phyloP scores from a whole-genome alignment of 2,797 vertebrate species.

The Mormyrus proboscirostris region DNA sequence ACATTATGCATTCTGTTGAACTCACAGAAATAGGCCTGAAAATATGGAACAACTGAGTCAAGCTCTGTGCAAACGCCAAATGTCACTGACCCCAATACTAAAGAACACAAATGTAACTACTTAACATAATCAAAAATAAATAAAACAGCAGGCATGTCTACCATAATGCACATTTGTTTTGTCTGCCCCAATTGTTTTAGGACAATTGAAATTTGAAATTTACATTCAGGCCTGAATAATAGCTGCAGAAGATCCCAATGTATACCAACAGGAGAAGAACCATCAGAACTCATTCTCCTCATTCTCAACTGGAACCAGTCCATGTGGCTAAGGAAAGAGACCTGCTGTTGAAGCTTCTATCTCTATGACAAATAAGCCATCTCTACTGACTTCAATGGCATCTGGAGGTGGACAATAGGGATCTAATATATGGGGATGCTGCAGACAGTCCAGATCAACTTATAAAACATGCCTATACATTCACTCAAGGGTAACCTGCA shows the following conservation, averaged over 20 bases:
- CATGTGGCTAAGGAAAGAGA: background rate
- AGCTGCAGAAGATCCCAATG: background rate
- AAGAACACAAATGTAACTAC: slow-evolving; percentile 2
- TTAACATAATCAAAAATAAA: background rate
- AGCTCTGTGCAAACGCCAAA: background rate
- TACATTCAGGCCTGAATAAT: background rate
- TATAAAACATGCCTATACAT: background rate
- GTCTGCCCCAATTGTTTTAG: background rate
- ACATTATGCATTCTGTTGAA: background rate
- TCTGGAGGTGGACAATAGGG: background rate
- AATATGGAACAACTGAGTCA: background rate
- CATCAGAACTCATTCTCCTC: background rate
- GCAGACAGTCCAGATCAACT: too few relatives aligned
- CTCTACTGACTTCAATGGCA: background rate
- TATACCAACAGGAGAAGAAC: background rate
- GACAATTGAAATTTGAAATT: background rate
- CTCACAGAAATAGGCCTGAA: background rate
- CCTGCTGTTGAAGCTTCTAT: background rate
- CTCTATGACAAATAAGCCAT: background rate
- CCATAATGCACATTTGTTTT: background rate
- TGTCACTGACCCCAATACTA: background rate
- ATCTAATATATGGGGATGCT: too few relatives aligned
- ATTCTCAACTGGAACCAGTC: background rate
- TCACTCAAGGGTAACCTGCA: background rate
- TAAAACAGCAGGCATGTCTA: background rate